phyloP scores from a whole-genome alignment of 2,797 vertebrate genomes.

The Microtus obscurus region DNA sequence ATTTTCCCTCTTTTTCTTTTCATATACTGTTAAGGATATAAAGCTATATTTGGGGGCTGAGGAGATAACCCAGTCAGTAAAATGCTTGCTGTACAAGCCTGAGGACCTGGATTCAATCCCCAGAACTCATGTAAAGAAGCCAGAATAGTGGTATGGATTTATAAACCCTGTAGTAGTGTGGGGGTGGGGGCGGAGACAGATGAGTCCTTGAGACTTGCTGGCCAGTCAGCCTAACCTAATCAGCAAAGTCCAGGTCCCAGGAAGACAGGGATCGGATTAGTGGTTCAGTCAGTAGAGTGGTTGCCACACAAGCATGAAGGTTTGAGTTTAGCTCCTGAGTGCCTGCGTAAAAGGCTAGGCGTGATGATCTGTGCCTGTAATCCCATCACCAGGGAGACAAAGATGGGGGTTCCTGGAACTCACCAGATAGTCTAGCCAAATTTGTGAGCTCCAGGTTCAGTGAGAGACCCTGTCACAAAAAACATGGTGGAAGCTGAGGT shows the following conservation, averaged over 20 bases:
- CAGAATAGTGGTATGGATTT: not conserved
- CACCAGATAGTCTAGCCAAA: not conserved
- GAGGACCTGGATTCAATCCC: not conserved
- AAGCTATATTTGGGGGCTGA: not conserved
- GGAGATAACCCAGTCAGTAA: not conserved
- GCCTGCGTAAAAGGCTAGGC: not conserved
- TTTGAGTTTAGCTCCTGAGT: not conserved
- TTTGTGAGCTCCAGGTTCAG: not conserved
- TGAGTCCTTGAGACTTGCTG: not conserved
- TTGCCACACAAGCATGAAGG: not conserved
- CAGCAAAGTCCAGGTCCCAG: not conserved
- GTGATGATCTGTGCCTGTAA: not conserved
- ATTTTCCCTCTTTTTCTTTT: conserved; percentile 38
- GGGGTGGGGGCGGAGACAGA: not conserved
- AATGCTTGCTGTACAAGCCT: not conserved
- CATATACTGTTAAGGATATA: conserved; percentile 16
- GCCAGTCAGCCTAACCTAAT: not conserved
- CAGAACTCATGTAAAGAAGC: not conserved
- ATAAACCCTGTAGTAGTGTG: not conserved
- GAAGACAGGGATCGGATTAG: not conserved
- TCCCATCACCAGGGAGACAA: not conserved
- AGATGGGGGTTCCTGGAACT: not conserved
- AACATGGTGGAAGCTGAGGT: not conserved
- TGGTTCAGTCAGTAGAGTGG: no score
- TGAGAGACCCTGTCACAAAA: not conserved